phyloP scores from a whole-genome alignment of 2,797 vertebrate genomes.

The Macroramphosus scolopax region DNA sequence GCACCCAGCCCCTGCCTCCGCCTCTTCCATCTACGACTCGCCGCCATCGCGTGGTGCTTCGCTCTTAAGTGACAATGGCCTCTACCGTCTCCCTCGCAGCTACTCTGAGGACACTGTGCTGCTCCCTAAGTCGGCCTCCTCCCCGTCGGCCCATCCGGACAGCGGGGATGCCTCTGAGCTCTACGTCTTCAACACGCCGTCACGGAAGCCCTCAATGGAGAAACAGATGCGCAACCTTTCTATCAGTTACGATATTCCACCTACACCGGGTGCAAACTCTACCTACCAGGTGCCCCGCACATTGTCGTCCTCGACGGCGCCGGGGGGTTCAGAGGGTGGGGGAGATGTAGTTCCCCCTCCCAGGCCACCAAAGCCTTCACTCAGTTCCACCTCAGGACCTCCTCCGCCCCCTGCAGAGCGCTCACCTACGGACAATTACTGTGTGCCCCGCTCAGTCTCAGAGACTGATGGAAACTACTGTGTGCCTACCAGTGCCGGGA shows the following conservation, averaged over 20 bases:
- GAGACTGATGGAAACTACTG: slow-evolving; percentile 93
- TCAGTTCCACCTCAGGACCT: slow-evolving; percentile 82
- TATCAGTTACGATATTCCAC: slow-evolving; percentile 96
- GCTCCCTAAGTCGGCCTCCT: slow-evolving; percentile 82
- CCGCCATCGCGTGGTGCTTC: slow-evolving; percentile 84
- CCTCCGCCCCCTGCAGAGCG: slow-evolving; percentile 83
- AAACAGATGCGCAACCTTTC: slow-evolving; percentile 87
- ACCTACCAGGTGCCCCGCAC: slow-evolving; percentile 94
- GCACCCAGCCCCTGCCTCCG: slow-evolving; percentile 68
- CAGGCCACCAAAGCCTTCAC: slow-evolving; percentile 90
- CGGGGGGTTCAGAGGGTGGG: slow-evolving; percentile 54
- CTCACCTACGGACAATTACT: slow-evolving; percentile 88
- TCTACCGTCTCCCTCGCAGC: slow-evolving; percentile 93
- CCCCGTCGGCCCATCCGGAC: slow-evolving; percentile 80
- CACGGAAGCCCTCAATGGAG: slow-evolving; percentile 83
- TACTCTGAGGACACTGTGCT: slow-evolving; percentile 94
- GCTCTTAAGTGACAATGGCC: slow-evolving; percentile 80
- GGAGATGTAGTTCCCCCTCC: slow-evolving; percentile 91
- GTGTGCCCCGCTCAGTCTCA: slow-evolving; percentile 82
- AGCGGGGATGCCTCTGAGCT: slow-evolving; percentile 83
- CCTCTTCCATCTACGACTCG: slow-evolving; percentile 87
- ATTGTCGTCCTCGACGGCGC: slow-evolving; percentile 63
- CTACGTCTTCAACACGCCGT: slow-evolving; percentile 86
- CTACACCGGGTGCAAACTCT: slow-evolving; percentile 87
- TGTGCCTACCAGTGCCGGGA: slow-evolving; percentile 80